Percentiles rank a stretch among this genome's conserved stretches.
These are phyloP conservation scores for Otolemur garnettii DNA, from an alignment of 2,113 vertebrate genomes.

Conservation along the genomic window DNA sequence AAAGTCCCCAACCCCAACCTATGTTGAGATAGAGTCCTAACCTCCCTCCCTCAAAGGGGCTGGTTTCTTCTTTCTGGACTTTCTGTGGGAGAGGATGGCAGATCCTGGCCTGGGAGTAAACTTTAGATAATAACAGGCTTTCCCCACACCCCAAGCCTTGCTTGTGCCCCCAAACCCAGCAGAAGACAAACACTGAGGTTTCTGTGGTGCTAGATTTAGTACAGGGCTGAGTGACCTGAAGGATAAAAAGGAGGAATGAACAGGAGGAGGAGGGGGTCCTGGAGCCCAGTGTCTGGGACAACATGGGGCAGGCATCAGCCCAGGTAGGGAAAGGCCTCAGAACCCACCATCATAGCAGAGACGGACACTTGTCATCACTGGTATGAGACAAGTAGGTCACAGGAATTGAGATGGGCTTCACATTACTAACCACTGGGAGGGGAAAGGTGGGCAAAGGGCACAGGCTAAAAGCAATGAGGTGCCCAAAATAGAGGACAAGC, in stretches of 20 bases:
- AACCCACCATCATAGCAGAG: neutral
- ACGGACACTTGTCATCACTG: neutral
- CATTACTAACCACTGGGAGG: neutral
- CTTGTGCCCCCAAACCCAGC: constrained; percentile 55
- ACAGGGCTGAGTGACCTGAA: constrained; percentile 31
- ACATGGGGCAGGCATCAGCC: constrained; percentile 11
- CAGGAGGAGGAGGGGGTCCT: neutral
- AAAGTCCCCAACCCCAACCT: neutral
- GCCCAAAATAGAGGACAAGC: neutral
- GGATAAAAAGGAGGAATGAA: neutral
- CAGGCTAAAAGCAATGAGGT: neutral
- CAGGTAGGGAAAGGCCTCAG: constrained; percentile 3
- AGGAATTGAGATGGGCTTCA: constrained; percentile 22
- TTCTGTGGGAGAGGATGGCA: constrained; percentile 25
- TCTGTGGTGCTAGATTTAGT: constrained; percentile 70
- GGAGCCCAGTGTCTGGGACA: neutral
- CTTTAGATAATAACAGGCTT: constrained; percentile 21
- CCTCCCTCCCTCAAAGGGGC: neutral
- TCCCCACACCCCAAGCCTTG: neutral
- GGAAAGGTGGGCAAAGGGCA: neutral
- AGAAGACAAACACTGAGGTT: constrained; percentile 72
- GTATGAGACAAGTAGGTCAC: neutral
- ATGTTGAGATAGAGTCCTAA: neutral
- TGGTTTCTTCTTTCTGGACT: constrained; percentile 6
- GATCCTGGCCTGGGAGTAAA: neutral